A percentile compares a stretch with the other conserved stretches of the same genome.
These are phyloP conservation scores for Octonoba sinensis DNA, from an alignment of 2,888 invertebrate genomes.

Conservation along the genomic window DNA sequence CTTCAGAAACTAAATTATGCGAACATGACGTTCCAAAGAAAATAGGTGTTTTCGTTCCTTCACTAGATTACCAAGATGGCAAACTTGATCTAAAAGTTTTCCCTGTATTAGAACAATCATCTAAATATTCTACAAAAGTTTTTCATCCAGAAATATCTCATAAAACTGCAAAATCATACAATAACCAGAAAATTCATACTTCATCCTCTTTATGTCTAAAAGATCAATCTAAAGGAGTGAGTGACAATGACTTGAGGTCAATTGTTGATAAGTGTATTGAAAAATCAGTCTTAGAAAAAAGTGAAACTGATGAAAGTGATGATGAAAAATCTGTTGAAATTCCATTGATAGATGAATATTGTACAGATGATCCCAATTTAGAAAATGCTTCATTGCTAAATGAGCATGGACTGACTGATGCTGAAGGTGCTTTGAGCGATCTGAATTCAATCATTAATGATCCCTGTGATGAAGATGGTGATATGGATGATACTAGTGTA, in stretches of 20 bases:
- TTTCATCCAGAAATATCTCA: too few relatives aligned
- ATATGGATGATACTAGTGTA: conserved; percentile 81
- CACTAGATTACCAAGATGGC: too few relatives aligned
- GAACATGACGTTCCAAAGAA: too few relatives aligned
- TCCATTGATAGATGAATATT: conserved; percentile 76
- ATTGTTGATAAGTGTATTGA: not conserved
- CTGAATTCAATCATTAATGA: conserved; percentile 76
- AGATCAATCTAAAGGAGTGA: conserved; percentile 66
- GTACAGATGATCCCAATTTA: conserved; percentile 87
- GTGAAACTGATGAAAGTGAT: conserved; percentile 74
- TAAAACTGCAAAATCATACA: too few relatives aligned
- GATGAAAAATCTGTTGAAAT: conserved; percentile 69
- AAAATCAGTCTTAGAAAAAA: not conserved
- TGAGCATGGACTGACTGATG: conserved; percentile 87
- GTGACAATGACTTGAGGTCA: conserved; percentile 66
- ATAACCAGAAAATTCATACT: conserved; percentile 2
- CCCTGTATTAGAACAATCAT: too few relatives aligned
- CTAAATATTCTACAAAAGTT: too few relatives aligned
- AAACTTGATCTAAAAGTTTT: too few relatives aligned
- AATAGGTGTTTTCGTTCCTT: too few relatives aligned
- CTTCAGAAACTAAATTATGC: too few relatives aligned
- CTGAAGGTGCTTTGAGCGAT: conserved; percentile 88
- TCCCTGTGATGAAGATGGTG: conserved; percentile 71
- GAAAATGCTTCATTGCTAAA: conserved; percentile 88
- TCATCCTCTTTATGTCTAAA: conserved; percentile 33